Evolutionary conservation across 2,113 vertebrate genomes (phyloP), one percentile per base, ranked within the genome.

Genomic region (Ophthalmotilapia sp.): DNA sequence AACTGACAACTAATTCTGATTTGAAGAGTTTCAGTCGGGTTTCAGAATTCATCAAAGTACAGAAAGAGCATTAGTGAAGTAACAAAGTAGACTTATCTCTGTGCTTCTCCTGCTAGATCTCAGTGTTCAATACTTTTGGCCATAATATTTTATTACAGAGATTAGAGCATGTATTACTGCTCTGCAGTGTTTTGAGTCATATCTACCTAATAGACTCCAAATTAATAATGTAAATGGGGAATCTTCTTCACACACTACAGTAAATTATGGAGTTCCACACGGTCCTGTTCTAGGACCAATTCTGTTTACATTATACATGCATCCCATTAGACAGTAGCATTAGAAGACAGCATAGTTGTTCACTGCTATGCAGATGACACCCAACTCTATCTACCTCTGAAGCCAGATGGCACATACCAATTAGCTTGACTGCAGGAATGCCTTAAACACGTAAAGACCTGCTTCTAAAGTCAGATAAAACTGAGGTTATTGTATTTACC

Each of bases 361-460:
- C 29, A 33, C 2, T 11, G 3, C 58, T 62, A 33, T 62, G 58
- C 58, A 62, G 58, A 62, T 19, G 58, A 62, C 15, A 62, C 29
- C 15, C 58, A 33, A 0, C 58, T 33, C 29, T 60, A 1, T 33
- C 56, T 31, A 19, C 1, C 15, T 4, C 2, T 33, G 29, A 60
- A 60, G 56, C 29, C 56, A 19, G 56, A 33, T 33, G 15, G 29
- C 29, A 11, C 9, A 62, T 19, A 62, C 58, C 29, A 33, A 33
- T 60, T 60, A 60, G 58, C 9, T 6, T 60, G 5, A 60, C 29
- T 13, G 10, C 17, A 65, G 10, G 60, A 65, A 65, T 65, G 31
- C 19, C 2, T 65, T 65, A 3, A 65, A 65, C 6, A 2, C 2
- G 0, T 38, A n/a, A 12, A 38, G 10, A 65, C 0, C 17, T 3